Evolutionary conservation across 2,797 vertebrate genomes (phyloP).

Genomic region (Columba guinea): DNA sequence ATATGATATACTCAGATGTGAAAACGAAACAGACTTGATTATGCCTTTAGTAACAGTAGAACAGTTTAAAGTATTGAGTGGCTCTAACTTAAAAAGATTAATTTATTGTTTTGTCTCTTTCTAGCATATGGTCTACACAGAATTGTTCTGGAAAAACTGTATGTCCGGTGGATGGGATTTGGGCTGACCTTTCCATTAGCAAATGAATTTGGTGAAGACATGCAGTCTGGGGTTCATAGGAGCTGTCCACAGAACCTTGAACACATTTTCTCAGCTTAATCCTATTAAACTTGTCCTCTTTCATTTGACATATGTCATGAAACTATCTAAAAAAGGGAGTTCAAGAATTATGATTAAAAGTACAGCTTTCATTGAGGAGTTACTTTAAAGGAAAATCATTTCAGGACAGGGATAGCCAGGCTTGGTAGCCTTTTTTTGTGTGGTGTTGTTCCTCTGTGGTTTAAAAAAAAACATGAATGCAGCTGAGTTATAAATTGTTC

Average conservation of each 20-base stretch:
- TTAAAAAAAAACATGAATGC: neutral
- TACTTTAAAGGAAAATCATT: neutral
- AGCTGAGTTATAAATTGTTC: neutral
- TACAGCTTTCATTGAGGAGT: neutral
- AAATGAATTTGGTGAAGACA: neutral
- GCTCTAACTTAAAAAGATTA: neutral
- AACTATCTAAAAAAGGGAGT: neutral
- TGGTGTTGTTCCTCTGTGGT: neutral
- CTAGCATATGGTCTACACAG: neutral
- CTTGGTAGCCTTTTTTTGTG: neutral
- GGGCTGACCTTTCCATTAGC: neutral
- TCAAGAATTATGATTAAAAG: neutral
- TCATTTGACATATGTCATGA: neutral
- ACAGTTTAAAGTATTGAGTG: neutral
- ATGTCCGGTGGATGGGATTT: neutral
- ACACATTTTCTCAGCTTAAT: neutral
- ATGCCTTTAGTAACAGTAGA: neutral
- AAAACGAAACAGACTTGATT: neutral
- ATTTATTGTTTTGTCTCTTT: neutral
- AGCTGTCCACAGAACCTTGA: neutral
- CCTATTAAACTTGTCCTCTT: neutral
- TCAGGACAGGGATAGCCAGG: neutral
- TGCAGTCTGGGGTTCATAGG: neutral
- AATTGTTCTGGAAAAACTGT: neutral
- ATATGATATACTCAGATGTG: neutral